A percentile compares a stretch with the other conserved stretches of the same genome.
Conservation (phyloP, 2,113 vertebrate species). For the Eurystomus gularis region DNA sequence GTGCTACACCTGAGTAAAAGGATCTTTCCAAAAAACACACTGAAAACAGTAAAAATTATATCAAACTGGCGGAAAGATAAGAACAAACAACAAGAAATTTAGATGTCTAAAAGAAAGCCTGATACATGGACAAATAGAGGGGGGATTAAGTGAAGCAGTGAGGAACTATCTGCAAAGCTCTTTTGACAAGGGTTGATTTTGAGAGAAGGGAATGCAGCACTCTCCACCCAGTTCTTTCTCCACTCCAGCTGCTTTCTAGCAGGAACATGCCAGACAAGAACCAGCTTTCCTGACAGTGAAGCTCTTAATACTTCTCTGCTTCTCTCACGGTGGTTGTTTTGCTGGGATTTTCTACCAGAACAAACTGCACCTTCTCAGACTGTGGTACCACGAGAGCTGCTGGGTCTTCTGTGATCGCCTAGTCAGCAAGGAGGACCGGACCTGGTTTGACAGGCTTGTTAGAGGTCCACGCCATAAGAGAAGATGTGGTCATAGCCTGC, state of each 20-base stretch:
- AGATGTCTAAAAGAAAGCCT: background rate
- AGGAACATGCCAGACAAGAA: background rate
- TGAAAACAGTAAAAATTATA: background rate
- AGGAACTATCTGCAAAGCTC: conserved; percentile 28
- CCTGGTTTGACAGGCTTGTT: too few relatives aligned
- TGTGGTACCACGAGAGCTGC: conserved; percentile 94
- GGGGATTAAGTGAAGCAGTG: background rate
- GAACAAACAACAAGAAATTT: background rate
- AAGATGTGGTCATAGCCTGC: background rate
- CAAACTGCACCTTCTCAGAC: conserved; percentile 79
- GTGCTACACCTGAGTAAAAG: background rate
- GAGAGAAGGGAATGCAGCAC: background rate
- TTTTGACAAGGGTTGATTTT: background rate
- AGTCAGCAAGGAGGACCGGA: conserved; percentile 81
- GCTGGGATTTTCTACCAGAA: conserved; percentile 68
- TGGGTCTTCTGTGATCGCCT: conserved; percentile 88
- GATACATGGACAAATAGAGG: background rate
- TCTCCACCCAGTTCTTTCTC: background rate
- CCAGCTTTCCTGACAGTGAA: background rate
- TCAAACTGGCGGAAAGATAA: background rate
- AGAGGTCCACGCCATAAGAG: background rate
- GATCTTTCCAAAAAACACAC: background rate
- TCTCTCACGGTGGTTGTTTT: background rate
- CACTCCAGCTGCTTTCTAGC: background rate
- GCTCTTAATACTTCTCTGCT: background rate